Base-by-base conservation (phyloP, 2,797 vertebrate genomes). In the Allochrocebus solatus region DNA sequence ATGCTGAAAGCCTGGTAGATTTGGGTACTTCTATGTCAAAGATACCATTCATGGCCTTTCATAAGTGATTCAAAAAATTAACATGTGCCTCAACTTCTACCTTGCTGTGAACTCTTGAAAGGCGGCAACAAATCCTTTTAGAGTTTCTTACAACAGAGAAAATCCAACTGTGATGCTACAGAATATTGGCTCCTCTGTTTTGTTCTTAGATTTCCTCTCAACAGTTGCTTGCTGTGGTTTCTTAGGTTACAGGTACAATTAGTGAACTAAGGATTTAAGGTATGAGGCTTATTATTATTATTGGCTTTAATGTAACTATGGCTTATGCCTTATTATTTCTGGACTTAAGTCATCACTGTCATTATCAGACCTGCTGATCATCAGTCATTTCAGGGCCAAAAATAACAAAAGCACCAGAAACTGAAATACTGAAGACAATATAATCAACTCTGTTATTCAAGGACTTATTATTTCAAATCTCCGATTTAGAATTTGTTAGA, bases 301-400 rank as follows among this genome's bases (percentile, higher is more conserved):
- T 82, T 13, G 2, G 83, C 61, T 96, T 97, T 75, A 91, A 39
- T 88, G 48, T 82, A 80, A 80, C 83, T 55, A 28, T 96, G 82
- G 43, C 80, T 93, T 82, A 87, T 84, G 67, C 75, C 76, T 91
- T 93, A 88, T 90, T 91, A 92, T 96, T 96, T 92, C 85, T 95
- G 76, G 55, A 86, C 81, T 89, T 95, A 19, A 76, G 12, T 81
- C 28, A 64, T 85, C 61, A 75, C 53, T 86, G 55, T 81, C 36
- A 36, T 93, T 78, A 61, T 91, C 83, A 96, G 84, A 88, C 89
- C 46, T 97, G 93, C 79, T 95, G 87, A 85, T 85, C 59, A 89
- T 57, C 64, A 78, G 80, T 81, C 57, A 89, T 96, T 95, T 74
- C 11, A 53, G 87, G 30, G 55, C 80, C 92, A 55, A 97, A 97